Base-by-base conservation (phyloP, 2,888 invertebrate genomes). In the Drosophila macrospina region DNA sequence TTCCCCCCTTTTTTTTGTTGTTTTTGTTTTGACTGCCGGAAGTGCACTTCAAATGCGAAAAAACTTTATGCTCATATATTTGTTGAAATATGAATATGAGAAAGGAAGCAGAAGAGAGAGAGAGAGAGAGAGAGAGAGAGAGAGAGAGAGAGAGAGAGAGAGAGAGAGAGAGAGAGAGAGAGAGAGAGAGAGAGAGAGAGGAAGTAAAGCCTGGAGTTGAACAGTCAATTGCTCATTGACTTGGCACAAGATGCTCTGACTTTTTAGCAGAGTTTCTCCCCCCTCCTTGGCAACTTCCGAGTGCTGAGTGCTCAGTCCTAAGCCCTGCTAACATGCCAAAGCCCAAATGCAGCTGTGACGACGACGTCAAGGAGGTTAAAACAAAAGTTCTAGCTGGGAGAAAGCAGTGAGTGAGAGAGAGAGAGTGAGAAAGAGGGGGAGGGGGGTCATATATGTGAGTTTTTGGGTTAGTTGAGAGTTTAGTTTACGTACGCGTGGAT, bases 401-500 rank as follows among this genome's bases (percentile, higher is more conserved):
- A 52, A 20, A 3, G 20, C 20, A 20, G 20, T n/a, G n/a, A n/a
- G n/a, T n/a, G n/a, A n/a, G n/a, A n/a, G n/a, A n/a, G n/a, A n/a
- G n/a, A n/a, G n/a, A n/a, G n/a, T n/a, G 51, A 45, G 60, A 36
- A 45, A 39, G 47, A 34, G 8, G 8, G 78, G 86, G 52, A 26
- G 1, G 28, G 1, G 5, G 42, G 1, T 51, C 41, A 54, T 32
- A 20, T 36, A 34, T 54, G 42, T 2, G 7, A 20, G 32, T 20
- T 30, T 42, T 26, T 42, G 42, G 41, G 54, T 42, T 39, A 57
- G 59, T 59, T 57, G 63, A 20, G 59, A 84, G 80, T 84, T 84
- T 73, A 85, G 89, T 84, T 88, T 81, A 84, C 85, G 89, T 81
- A 87, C 65, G 81, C 84, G 85, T 72, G 69, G 89, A 88, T 85